Conservation (phyloP, 37 sponge, comb jelly and placozoan species). For the Chondrosia reniformis region DNA sequence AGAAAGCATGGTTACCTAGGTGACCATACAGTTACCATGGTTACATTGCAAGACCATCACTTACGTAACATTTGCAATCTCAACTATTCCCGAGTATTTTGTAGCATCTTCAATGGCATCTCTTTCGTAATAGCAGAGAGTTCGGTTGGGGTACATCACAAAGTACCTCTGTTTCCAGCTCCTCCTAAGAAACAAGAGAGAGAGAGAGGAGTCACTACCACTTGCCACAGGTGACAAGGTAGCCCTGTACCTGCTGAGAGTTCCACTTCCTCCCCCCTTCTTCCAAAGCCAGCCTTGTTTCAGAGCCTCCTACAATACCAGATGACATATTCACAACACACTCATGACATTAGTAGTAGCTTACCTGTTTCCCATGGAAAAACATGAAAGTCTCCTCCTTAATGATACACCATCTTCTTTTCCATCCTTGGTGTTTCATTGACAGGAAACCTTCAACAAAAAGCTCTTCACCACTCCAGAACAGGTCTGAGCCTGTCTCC, state of each 20-base stretch:
- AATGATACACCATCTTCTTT: slow-evolving; percentile 79
- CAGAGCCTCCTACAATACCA: slow-evolving; percentile 83
- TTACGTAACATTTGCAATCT: slow-evolving; percentile 70
- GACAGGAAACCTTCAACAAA: slow-evolving; percentile 65
- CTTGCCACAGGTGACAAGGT: slow-evolving; percentile 31
- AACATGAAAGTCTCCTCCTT: slow-evolving; percentile 81
- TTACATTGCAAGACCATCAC: too few relatives aligned
- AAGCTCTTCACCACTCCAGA: slow-evolving; percentile 34
- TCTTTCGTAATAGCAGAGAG: slow-evolving; percentile 77
- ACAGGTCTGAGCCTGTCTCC: slow-evolving; percentile 10
- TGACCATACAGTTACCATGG: too few relatives aligned
- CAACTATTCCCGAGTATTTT: slow-evolving; percentile 64
- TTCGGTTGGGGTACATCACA: slow-evolving; percentile 68
- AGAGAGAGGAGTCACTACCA: slow-evolving; percentile 36
- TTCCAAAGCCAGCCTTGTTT: slow-evolving; percentile 90
- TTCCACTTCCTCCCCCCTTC: slow-evolving; percentile 87
- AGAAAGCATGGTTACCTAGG: background rate
- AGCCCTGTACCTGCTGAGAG: slow-evolving; percentile 53
- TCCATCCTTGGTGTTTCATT: slow-evolving; percentile 71
- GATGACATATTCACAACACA: slow-evolving; percentile 28
- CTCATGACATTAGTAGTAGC: background rate
- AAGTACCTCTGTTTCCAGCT: slow-evolving; percentile 90
- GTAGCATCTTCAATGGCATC: slow-evolving; percentile 45
- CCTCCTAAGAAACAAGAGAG: slow-evolving; percentile 47
- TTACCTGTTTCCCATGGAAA: slow-evolving; percentile 72